phyloP scores from a whole-genome alignment of 92 coral and sea anemone genomes.

The Metridium senile region DNA sequence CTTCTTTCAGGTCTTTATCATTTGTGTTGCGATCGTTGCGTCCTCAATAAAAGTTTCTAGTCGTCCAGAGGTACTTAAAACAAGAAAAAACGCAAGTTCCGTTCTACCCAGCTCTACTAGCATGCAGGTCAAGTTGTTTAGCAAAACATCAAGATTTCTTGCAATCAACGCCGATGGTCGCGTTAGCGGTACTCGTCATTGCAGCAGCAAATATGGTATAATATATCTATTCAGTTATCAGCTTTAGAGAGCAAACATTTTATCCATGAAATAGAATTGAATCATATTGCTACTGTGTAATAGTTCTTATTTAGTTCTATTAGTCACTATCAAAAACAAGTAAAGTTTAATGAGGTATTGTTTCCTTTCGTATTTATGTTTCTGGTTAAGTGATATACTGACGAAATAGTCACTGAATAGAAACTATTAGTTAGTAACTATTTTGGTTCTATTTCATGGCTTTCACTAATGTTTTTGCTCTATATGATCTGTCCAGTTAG shows the following conservation, averaged over 20 bases:
- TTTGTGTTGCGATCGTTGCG: not conserved
- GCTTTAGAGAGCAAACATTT: not conserved
- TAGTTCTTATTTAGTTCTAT: no score
- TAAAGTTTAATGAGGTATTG: no score
- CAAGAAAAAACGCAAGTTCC: not conserved
- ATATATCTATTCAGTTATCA: not conserved
- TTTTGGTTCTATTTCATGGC: no score
- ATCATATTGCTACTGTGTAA: no score
- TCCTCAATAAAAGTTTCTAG: not conserved
- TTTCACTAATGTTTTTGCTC: no score
- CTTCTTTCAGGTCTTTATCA: not conserved
- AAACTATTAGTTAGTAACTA: no score
- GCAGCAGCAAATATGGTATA: slow-evolving; percentile 1
- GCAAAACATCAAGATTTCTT: not conserved
- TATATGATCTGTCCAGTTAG: no score
- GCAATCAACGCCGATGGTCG: not conserved
- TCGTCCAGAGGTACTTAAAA: not conserved
- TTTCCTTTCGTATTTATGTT: no score
- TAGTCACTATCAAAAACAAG: no score
- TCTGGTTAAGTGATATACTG: no score
- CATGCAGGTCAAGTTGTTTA: not conserved
- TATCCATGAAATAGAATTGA: no score
- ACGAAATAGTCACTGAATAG: no score
- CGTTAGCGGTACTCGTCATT: not conserved
- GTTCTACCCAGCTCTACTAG: not conserved